Evolutionary conservation across 2,888 invertebrate species (phyloP).

Genomic region (Ectropis crepuscularia): DNA sequence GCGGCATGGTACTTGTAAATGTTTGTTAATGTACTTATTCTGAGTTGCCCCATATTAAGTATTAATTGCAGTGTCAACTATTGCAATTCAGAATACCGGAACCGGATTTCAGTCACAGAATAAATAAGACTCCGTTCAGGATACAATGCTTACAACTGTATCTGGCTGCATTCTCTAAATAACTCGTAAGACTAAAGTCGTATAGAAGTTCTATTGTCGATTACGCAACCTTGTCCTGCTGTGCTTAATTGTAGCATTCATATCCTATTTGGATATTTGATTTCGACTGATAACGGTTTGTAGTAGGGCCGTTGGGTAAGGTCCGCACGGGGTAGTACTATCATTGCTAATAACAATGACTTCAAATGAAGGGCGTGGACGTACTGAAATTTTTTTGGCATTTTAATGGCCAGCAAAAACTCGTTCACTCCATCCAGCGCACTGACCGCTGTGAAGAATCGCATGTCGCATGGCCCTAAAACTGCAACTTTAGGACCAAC

Average conservation of each 20-base stretch:
- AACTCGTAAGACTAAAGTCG: background rate
- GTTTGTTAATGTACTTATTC: too few species aligned
- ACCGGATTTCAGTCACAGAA: constrained; percentile 17
- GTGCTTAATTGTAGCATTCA: background rate
- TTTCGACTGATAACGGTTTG: constrained; percentile 1
- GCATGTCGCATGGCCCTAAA: too few species aligned
- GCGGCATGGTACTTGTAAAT: too few species aligned
- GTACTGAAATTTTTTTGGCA: too few species aligned
- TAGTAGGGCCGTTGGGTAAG: background rate
- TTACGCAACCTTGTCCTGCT: constrained; percentile 11
- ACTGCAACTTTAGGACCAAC: too few species aligned
- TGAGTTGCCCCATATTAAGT: too few species aligned
- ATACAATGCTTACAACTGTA: constrained; percentile 11
- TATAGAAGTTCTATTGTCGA: constrained; percentile 7
- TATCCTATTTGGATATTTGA: constrained; percentile 18
- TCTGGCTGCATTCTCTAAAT: constrained; percentile 15
- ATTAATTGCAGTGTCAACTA: constrained; percentile 5
- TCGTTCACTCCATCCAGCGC: too few species aligned
- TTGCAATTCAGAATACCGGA: constrained; percentile 17
- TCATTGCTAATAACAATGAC: too few species aligned
- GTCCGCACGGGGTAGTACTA: background rate
- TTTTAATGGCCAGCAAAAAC: too few species aligned
- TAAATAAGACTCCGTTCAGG: background rate
- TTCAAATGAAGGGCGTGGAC: too few species aligned
- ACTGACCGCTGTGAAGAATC: too few species aligned